phyloP scores from a whole-genome alignment of 2,113 vertebrate species.

The Sylvilagus bachmani region DNA sequence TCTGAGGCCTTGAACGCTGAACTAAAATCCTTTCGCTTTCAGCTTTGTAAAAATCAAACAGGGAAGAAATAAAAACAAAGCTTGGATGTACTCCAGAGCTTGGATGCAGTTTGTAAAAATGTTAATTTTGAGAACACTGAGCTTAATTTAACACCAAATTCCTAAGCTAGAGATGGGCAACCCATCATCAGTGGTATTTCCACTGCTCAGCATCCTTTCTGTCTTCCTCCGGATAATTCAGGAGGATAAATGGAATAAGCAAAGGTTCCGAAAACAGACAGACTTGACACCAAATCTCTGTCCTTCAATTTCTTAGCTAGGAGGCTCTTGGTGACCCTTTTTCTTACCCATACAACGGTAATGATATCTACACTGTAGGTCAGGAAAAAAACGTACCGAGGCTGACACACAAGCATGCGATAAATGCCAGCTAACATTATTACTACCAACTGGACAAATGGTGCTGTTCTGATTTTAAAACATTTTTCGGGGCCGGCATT shows the following conservation, averaged over 20 bases:
- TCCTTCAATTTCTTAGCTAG: background rate
- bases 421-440: background rate
- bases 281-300: background rate
- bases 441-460: slow-evolving; percentile 13
- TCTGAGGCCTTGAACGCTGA: background rate
- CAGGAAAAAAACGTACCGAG: background rate
- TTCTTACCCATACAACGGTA: background rate
- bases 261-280: slow-evolving; percentile 25
- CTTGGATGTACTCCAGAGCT: background rate
- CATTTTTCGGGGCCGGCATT: background rate
- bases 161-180: background rate
- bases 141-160: slow-evolving; percentile 15
- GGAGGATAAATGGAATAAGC: slow-evolving; percentile 4
- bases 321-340: background rate
- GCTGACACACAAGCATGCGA: background rate
- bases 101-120: background rate
- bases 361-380: background rate
- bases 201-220: background rate
- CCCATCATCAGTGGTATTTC: background rate
- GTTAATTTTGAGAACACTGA: slow-evolving; percentile 55
- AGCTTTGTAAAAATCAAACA: slow-evolving; percentile 25
- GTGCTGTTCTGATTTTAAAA: slow-evolving; percentile 45
- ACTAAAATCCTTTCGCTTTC: background rate
- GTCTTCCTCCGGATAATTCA: slow-evolving; percentile 48
- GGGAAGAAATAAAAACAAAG: slow-evolving; percentile 28